Conservation (phyloP, 2,888 invertebrate genomes). For the Thumatha senex region DNA sequence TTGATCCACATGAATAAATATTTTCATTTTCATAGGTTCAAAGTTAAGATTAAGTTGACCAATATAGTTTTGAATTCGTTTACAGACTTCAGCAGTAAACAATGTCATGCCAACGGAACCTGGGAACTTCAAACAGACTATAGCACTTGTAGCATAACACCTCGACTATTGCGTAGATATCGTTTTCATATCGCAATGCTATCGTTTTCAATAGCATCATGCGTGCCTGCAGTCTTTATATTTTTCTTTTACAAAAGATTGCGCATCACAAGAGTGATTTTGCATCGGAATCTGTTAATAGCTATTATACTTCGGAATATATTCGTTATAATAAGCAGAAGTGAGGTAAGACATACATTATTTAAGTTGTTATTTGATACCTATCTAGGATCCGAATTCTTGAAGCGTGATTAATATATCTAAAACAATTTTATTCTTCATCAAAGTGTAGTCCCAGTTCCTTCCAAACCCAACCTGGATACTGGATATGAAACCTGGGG, state of each 20-base stretch:
- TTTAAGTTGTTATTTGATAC: background rate
- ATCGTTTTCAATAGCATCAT: conserved; percentile 74
- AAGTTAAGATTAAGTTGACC: background rate
- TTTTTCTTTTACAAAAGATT: conserved; percentile 82
- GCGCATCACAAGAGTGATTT: conserved; percentile 76
- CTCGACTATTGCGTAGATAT: conserved; percentile 76
- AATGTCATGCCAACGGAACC: conserved; percentile 76
- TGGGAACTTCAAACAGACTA: conserved; percentile 86
- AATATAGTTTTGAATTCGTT: background rate
- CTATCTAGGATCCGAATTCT: background rate
- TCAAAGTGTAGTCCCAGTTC: too few species aligned
- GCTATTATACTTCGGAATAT: conserved; percentile 83
- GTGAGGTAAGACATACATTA: conserved; percentile 64
- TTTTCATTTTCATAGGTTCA: too few species aligned
- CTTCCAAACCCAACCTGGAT: too few species aligned
- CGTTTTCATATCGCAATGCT: conserved; percentile 81
- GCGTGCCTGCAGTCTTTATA: conserved; percentile 83
- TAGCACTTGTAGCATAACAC: conserved; percentile 79
- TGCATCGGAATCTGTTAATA: conserved; percentile 85
- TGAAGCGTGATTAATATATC: background rate
- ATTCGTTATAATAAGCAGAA: conserved; percentile 82
- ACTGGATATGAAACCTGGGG: too few species aligned
- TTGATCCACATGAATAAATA: too few species aligned
- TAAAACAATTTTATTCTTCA: too few species aligned
- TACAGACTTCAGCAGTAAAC: conserved; percentile 83